These are phyloP conservation scores for Plebejus argus DNA, from an alignment of 2,888 invertebrate species.

Conservation along the genomic window DNA sequence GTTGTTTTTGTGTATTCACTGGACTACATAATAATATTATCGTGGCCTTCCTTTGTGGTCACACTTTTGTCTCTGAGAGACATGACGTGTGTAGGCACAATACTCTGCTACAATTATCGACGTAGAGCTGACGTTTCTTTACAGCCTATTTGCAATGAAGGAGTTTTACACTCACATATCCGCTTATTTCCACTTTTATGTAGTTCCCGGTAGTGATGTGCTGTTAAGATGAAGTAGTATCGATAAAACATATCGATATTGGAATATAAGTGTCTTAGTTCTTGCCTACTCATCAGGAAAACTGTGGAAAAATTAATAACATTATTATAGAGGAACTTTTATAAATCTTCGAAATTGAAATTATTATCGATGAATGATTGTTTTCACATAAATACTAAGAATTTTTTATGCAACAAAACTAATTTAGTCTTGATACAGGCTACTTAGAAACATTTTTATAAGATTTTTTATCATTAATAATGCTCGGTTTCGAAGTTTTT, in stretches of 20 bases:
- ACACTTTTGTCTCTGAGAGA: conserved; percentile 39
- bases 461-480: no score
- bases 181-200: conserved; percentile 60
- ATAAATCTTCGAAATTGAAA: no score
- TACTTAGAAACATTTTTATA: no score
- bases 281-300: neutral
- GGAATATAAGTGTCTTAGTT: neutral
- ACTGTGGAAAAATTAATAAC: no score
- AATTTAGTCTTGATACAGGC: no score
- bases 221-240: neutral
- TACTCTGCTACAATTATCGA: neutral
- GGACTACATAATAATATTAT: no score
- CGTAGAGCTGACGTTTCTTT: conserved; percentile 49
- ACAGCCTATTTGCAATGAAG: conserved; percentile 71
- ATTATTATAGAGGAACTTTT: no score
- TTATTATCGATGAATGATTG: no score
- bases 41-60: neutral
- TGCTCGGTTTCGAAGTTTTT: no score
- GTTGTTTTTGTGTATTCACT: no score
- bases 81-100: conserved; percentile 20
- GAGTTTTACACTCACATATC: conserved; percentile 61
- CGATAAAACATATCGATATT: conserved; percentile 1
- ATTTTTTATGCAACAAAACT: no score
- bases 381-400: no score
- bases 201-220: conserved; percentile 42